Evolutionary conservation across 2,888 invertebrate species (phyloP).

Genomic region (Baccha elongata): DNA sequence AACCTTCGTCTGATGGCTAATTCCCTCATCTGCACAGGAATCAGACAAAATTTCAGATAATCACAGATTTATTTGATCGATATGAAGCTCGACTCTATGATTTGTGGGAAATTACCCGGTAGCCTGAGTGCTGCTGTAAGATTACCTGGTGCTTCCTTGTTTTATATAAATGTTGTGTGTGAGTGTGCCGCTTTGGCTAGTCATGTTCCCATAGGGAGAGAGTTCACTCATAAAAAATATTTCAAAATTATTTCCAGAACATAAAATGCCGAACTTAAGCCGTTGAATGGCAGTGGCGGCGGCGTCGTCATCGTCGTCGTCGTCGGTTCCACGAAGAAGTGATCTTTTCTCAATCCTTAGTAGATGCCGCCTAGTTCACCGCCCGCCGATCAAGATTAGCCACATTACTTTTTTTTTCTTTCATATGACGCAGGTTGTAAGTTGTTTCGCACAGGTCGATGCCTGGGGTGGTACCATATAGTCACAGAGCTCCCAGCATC

Average conservation of each 20-base stretch:
- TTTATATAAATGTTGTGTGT: not conserved
- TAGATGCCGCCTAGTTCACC: slow-evolving; percentile 55
- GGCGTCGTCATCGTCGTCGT: not conserved
- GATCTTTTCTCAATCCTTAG: slow-evolving; percentile 46
- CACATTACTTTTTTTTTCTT: slow-evolving; percentile 39
- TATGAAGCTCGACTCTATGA: slow-evolving; percentile 51
- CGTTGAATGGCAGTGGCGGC: not conserved
- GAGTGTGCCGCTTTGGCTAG: not conserved
- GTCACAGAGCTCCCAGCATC: not conserved
- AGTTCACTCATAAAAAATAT: slow-evolving; percentile 45
- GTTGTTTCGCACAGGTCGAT: slow-evolving; percentile 22
- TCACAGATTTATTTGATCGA: slow-evolving; percentile 71
- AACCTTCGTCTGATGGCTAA: not conserved
- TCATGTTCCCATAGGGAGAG: slow-evolving; percentile 1
- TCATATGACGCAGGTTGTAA: slow-evolving; percentile 30
- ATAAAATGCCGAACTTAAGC: slow-evolving; percentile 62
- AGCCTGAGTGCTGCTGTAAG: slow-evolving; percentile 53
- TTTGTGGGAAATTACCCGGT: slow-evolving; percentile 65
- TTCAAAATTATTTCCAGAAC: slow-evolving; percentile 71
- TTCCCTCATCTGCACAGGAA: slow-evolving; percentile 1
- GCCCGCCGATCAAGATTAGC: slow-evolving; percentile 62
- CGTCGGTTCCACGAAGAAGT: slow-evolving; percentile 43
- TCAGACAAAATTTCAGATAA: slow-evolving; percentile 63
- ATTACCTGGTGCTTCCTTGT: slow-evolving; percentile 27
- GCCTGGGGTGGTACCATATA: slow-evolving; percentile 22